Conservation (phyloP, 2,797 vertebrate genomes). For the Hyperoplus lanceolatus region DNA sequence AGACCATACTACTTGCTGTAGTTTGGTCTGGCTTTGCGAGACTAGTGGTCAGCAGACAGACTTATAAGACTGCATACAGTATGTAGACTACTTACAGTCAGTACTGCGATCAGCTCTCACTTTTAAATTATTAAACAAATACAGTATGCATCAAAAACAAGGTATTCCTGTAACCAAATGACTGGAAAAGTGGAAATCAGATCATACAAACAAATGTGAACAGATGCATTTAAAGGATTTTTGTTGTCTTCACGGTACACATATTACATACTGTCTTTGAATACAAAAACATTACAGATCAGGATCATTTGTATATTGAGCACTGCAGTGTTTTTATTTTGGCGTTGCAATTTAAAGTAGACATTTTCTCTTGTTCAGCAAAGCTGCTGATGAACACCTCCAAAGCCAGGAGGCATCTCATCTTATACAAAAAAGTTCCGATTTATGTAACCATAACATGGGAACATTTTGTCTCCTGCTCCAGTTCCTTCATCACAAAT, state of each 20-base stretch:
- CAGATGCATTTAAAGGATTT: not conserved
- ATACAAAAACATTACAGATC: not conserved
- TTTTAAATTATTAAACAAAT: conserved; percentile 18
- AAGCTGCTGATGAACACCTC: conserved; percentile 53
- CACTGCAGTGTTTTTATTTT: conserved; percentile 16
- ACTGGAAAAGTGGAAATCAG: not conserved
- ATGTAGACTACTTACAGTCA: not conserved
- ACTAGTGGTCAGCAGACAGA: conserved; percentile 19
- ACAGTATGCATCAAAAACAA: not conserved
- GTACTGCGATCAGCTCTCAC: not conserved
- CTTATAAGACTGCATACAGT: conserved; percentile 12
- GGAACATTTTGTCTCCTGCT: conserved; percentile 61
- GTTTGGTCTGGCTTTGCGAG: too few relatives aligned
- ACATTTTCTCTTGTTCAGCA: conserved; percentile 9
- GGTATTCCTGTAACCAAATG: not conserved
- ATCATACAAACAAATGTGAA: not conserved
- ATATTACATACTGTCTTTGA: not conserved
- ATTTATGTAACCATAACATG: conserved; percentile 56
- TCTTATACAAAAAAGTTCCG: conserved; percentile 44
- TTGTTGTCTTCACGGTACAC: not conserved
- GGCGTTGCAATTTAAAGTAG: conserved; percentile 28
- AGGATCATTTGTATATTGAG: conserved; percentile 1
- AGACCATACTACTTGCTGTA: too few relatives aligned
- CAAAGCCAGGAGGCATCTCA: conserved; percentile 55
- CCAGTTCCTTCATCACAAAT: conserved; percentile 69